Base-by-base conservation (phyloP, 2,113 vertebrate species). In the Microcebus lehilahytsara region DNA sequence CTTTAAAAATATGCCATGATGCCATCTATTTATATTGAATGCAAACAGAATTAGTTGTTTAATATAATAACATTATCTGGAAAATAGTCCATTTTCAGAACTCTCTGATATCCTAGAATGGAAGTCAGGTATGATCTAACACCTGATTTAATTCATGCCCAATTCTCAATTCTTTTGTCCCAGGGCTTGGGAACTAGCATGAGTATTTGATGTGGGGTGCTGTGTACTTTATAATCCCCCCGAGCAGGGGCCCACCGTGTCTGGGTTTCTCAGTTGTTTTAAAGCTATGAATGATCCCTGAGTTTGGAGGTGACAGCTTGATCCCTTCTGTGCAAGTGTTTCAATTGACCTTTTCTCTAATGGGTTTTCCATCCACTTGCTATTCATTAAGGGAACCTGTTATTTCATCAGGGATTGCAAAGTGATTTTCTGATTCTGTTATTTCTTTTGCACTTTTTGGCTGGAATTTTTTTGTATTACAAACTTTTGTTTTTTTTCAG, bases 401-500 rank as follows among this genome's bases (percentile, higher is more conserved):
- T 58, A 60, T 87, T 56, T 49, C 67, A 72, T 56, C 46, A 79
- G 30, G 9, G 27, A 79, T 49, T 27, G 3, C 34, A 93, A 67
- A 84, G 11, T 13, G 4, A 25, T 95, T 92, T 95, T 75, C 85
- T 85, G 74, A 60, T 92, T n/a, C 17, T 85, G 49, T 51, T 9
- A 51, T 69, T 85, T 85, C 9, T 46, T 92, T 93, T 51, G 46
- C 25, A 66, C 22, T 62, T 93, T 89, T 93, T 27, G 27, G 19
- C 75, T 81, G 94, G 27, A 58, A 72, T 51, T 96, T 91, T 95
- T 85, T 40, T 85, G 5, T 74, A 42, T 34, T 80, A 34, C 86
- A 75, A 46, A 32, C 3, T 58, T 95, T 88, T 74, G 46, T 32
- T 80, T 74, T 74, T 74, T 86, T 74, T 95, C 78, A 60, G 4